These are phyloP conservation scores for Micronycteris hirsuta DNA, from an alignment of 2,113 vertebrate species.

Conservation along the genomic window DNA sequence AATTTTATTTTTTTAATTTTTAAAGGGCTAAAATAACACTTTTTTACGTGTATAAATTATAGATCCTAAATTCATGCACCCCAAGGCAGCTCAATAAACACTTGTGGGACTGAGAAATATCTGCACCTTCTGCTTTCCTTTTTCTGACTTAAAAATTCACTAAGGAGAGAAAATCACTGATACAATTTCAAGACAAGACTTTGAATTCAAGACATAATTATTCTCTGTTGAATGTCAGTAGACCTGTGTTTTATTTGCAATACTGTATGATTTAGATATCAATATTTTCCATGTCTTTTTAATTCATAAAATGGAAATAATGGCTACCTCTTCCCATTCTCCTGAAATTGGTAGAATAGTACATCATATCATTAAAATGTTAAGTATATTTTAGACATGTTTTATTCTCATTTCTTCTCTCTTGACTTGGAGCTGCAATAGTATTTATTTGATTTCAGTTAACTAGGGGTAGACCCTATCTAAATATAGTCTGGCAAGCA, in stretches of 20 bases:
- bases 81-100: constrained; percentile 57
- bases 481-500: background rate
- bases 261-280: background rate
- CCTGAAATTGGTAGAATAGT: background rate
- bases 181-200: background rate
- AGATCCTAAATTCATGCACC: constrained; percentile 45
- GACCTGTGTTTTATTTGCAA: background rate
- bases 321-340: background rate
- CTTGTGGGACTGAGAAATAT: constrained; percentile 26
- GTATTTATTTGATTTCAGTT: background rate
- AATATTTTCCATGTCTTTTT: background rate
- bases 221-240: background rate
- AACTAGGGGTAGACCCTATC: background rate
- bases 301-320: background rate
- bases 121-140: background rate
- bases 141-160: background rate
- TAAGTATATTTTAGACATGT: background rate
- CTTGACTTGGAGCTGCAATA: background rate
- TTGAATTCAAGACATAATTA: background rate
- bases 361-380: background rate
- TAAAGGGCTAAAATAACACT: constrained; percentile 8
- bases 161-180: background rate
- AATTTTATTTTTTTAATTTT: constrained; percentile 10
- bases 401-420: background rate
- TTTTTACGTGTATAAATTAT: constrained; percentile 58